phyloP scores from a whole-genome alignment of 1,140 invertebrate genomes.

The Brachionus rubens region DNA sequence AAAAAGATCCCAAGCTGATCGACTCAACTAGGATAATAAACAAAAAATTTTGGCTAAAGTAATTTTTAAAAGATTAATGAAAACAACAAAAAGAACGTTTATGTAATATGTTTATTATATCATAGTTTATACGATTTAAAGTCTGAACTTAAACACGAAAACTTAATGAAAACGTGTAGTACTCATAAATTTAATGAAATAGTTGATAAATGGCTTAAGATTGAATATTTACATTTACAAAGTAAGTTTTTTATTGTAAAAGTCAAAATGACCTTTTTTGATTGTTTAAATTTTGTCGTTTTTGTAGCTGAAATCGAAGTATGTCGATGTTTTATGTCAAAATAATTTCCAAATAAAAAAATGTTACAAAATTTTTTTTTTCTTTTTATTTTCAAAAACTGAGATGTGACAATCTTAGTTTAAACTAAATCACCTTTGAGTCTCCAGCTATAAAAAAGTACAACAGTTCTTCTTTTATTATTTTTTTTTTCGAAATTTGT shows the following conservation, averaged over 20 bases:
- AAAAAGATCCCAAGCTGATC: background rate
- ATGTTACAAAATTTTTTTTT: background rate
- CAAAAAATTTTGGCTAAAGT: constrained; percentile 30
- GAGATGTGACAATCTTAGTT: constrained; percentile 23
- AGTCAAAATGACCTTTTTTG: background rate
- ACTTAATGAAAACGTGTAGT: background rate
- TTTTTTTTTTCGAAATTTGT: too few relatives aligned
- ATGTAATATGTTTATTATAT: background rate
- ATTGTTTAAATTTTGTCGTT: background rate
- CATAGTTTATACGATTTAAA: constrained; percentile 8
- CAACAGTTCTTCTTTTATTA: too few relatives aligned
- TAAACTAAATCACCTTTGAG: background rate
- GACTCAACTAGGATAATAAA: constrained; percentile 15
- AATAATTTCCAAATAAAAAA: background rate
- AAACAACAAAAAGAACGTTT: background rate
- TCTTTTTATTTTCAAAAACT: background rate
- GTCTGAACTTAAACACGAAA: constrained; percentile 3
- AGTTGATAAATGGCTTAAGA: constrained; percentile 8
- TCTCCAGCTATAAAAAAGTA: too few relatives aligned
- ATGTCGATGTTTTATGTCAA: background rate
- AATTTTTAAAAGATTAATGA: background rate
- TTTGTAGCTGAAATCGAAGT: constrained; percentile 23
- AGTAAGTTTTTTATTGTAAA: background rate
- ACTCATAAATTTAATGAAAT: background rate
- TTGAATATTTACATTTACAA: constrained; percentile 35